phyloP scores from a whole-genome alignment of 2,797 vertebrate species.

The Epinephelus awoara region DNA sequence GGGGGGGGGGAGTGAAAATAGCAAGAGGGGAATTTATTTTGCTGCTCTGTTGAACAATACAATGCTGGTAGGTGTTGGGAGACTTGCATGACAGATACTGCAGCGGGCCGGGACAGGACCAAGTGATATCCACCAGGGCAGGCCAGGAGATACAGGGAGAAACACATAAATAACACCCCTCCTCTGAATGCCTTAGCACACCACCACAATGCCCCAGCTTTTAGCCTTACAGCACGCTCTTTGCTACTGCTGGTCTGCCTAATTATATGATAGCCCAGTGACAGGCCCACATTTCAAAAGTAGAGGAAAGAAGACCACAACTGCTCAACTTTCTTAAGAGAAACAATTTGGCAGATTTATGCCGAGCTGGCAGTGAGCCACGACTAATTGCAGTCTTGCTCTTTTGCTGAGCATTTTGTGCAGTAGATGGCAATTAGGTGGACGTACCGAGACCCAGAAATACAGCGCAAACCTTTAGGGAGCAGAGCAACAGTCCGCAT shows the following conservation, averaged over 20 bases:
- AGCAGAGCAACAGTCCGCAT: constrained; percentile 43
- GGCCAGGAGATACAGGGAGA: constrained; percentile 44
- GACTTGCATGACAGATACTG: constrained; percentile 46
- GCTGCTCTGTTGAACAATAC: constrained; percentile 54
- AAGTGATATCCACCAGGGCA: constrained; percentile 39
- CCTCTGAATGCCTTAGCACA: constrained; percentile 58
- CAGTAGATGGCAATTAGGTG: constrained; percentile 83
- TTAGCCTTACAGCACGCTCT: constrained; percentile 64
- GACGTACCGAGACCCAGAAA: constrained; percentile 78
- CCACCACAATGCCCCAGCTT: constrained; percentile 64
- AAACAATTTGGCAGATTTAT: constrained; percentile 82
- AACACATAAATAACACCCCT: constrained; percentile 60
- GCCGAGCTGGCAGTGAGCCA: constrained; percentile 74
- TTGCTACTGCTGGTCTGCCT: constrained; percentile 69
- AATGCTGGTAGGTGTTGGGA: constrained; percentile 13
- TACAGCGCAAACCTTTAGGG: constrained; percentile 63
- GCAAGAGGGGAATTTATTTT: constrained; percentile 41
- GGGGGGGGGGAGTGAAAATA: constrained; percentile 13
- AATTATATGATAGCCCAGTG: constrained; percentile 78
- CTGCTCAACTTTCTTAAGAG: constrained; percentile 78
- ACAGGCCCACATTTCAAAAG: constrained; percentile 77
- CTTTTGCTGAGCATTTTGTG: constrained; percentile 76
- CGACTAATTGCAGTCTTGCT: constrained; percentile 84
- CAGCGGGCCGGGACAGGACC: constrained; percentile 35
- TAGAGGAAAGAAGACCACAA: constrained; percentile 67